Base-by-base conservation (phyloP, 2,113 vertebrate genomes). In the Leptosomus discolor region DNA sequence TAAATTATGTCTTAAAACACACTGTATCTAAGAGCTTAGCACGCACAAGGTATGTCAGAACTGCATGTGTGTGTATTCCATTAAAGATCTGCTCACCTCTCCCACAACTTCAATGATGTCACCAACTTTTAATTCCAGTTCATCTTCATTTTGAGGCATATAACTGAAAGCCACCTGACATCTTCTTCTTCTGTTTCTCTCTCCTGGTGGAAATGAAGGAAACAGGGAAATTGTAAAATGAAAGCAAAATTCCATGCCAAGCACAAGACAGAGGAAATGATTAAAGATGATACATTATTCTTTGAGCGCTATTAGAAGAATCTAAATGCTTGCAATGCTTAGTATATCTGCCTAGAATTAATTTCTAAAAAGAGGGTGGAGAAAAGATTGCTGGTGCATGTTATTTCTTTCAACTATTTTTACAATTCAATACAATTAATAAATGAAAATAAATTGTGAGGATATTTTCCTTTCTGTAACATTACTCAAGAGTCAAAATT, bases 161-260 rank as follows among this genome's bases (percentile, higher is more conserved):
- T 99, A 99, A 98, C 99, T 99, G 98, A 99, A 99, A 19, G 99
- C 98, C 51, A 99, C 99, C 98, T 99, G 99, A 97, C 99, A 99
- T 92, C 99, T 98, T 82, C 99, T 98, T 93, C 99, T 98, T 90
- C 99, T 98, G 95, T 98, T 99, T 90, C 98, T 98, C 79, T 99
- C 99, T 37, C 98, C 99, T 99, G 70, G 43, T 68, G 97, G 88
- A 92, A 97, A 96, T 15, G 11, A 91, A 89, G 32, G 39, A 86
- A 77, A 90, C 6, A 41, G 22, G 23, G 53, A 94, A 87, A 97
- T 73, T 22, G 9, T 45, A 53, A 92, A 69, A 78, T 46, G 5
- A 85, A 96, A 94, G 51, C 8, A 84, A 91, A 81, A 93, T n/a
- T 91, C 64, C 67, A 84, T 60, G 84, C 23, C 95, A 91, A 92